These are phyloP conservation scores for Cephus rjabovi DNA, from an alignment of 2,888 invertebrate genomes.

Conservation along the genomic window DNA sequence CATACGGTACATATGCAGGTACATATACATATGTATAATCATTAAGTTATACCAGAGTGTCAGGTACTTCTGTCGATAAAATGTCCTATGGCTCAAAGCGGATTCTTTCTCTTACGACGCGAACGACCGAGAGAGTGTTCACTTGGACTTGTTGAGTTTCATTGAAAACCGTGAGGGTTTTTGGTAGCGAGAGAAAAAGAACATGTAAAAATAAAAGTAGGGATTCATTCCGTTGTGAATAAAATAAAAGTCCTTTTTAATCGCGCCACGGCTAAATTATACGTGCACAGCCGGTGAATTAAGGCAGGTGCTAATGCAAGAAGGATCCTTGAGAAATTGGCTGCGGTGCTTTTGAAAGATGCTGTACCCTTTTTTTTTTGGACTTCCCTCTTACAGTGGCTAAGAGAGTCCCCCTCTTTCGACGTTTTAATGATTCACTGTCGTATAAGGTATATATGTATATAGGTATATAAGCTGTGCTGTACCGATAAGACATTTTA, in stretches of 20 bases:
- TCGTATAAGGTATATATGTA: not conserved
- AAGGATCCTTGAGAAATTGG: not conserved
- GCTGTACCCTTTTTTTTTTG: not conserved
- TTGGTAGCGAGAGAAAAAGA: not conserved
- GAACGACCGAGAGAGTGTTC: not conserved
- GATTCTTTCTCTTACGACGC: not conserved
- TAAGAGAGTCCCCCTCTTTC: not conserved
- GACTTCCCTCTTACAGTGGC: not conserved
- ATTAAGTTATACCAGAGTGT: not conserved
- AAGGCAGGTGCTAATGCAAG: not conserved
- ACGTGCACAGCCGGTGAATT: constrained; percentile 11
- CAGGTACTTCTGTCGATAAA: not conserved
- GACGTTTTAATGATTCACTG: not conserved
- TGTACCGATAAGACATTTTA: not conserved
- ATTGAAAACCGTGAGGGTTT: not conserved
- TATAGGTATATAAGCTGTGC: not conserved
- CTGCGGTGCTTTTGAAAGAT: not conserved
- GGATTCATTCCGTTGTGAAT: not conserved
- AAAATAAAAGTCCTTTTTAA: not conserved
- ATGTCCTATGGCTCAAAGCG: not conserved
- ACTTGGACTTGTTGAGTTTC: not conserved
- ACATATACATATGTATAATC: not conserved
- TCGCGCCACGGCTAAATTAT: constrained; percentile 22
- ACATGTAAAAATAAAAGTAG: not conserved
- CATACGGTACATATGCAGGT: not conserved